Conservation (phyloP, 2,113 vertebrate species). For the Lophotis ruficrista region DNA sequence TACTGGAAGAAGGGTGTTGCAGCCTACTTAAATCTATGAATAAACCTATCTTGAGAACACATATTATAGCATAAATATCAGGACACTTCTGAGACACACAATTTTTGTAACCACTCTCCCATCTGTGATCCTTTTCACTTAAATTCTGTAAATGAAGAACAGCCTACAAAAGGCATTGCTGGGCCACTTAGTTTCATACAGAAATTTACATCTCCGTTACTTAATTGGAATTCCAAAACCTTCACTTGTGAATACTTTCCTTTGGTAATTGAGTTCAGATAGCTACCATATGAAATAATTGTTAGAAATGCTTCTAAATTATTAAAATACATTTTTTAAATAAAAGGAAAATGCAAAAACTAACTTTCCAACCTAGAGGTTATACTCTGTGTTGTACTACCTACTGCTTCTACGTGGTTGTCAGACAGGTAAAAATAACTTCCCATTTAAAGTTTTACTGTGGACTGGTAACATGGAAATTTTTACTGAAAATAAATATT, state of each 20-base stretch:
- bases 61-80: slow-evolving; percentile 14
- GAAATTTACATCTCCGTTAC: background rate
- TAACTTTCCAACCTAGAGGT: background rate
- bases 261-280: background rate
- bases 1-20: background rate
- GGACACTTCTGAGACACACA: background rate
- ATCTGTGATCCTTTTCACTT: slow-evolving; percentile 13
- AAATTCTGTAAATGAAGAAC: background rate
- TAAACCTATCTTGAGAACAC: slow-evolving; percentile 13
- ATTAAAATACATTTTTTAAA: background rate
- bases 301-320: background rate
- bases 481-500: background rate
- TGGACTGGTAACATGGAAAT: background rate
- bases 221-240: background rate
- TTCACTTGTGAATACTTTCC: background rate
- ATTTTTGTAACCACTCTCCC: background rate
- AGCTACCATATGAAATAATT: background rate
- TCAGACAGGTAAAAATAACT: background rate
- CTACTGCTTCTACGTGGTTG: background rate
- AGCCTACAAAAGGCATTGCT: background rate
- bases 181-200: background rate
- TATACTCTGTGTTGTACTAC: background rate
- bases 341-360: background rate
- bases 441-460: background rate
- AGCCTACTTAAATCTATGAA: slow-evolving; percentile 38